These are phyloP conservation scores for Percopsis transmontana DNA, from an alignment of 2,113 vertebrate species.

Conservation along the genomic window DNA sequence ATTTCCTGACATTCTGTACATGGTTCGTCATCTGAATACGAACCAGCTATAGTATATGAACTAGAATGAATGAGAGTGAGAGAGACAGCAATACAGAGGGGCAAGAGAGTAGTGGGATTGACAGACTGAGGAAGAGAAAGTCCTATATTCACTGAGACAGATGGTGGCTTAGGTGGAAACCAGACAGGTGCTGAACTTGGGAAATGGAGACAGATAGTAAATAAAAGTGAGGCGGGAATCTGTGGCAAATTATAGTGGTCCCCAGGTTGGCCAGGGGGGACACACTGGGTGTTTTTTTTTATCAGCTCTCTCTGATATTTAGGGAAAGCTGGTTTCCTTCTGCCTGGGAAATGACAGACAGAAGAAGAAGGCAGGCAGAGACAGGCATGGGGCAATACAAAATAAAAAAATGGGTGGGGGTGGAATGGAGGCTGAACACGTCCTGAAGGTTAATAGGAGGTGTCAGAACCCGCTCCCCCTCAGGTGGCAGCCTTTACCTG, in stretches of 20 bases:
- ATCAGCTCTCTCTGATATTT: constrained; percentile 37
- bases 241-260: constrained; percentile 30
- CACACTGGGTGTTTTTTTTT: constrained; percentile 49
- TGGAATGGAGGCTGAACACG: constrained; percentile 35
- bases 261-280: constrained; percentile 22
- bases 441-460: constrained; percentile 75
- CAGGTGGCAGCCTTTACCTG: constrained; percentile 50
- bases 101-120: constrained; percentile 9
- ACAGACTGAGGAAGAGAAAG: not conserved
- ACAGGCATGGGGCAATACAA: constrained; percentile 20
- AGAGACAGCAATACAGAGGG: constrained; percentile 1
- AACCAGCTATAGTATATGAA: constrained; percentile 12
- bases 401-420: constrained; percentile 15
- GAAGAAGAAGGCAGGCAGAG: constrained; percentile 28
- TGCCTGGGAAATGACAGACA: constrained; percentile 30
- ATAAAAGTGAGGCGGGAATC: constrained; percentile 34
- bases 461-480: constrained; percentile 56
- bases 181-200: too few species aligned
- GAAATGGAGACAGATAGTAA: constrained; percentile 17
- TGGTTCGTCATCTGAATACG: constrained; percentile 2
- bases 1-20: constrained; percentile 23
- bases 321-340: constrained; percentile 30
- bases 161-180: too few species aligned
- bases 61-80: constrained; percentile 17
- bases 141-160: not conserved